These are phyloP conservation scores for Pterocles gutturalis DNA, from an alignment of 2,113 vertebrate species.

Conservation along the genomic window DNA sequence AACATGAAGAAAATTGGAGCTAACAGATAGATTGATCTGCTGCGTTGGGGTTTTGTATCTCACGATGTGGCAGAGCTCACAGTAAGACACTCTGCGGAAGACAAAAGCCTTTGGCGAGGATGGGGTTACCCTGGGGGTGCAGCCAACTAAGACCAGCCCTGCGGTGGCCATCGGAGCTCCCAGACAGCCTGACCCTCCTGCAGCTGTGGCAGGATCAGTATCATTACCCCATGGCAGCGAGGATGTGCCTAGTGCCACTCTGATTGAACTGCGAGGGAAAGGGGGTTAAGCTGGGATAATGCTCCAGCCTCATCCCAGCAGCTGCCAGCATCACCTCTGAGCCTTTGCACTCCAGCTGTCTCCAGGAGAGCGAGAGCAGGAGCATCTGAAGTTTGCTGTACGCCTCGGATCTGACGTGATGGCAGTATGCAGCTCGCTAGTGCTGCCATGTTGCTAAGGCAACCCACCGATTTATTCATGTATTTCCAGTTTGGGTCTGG, in stretches of 20 bases:
- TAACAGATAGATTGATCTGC: background rate
- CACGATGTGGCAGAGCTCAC: background rate
- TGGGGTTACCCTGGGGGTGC: background rate
- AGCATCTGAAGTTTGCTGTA: background rate
- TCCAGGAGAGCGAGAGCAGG: background rate
- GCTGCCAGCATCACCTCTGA: background rate
- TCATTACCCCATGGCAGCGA: background rate
- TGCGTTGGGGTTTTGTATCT: background rate
- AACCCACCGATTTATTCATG: background rate
- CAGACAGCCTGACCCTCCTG: background rate
- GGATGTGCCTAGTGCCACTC: background rate
- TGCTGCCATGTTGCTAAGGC: background rate
- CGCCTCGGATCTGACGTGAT: background rate
- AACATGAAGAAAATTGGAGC: background rate
- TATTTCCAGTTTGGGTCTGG: background rate
- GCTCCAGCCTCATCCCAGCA: background rate
- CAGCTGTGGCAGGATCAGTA: background rate
- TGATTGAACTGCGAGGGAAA: accelerated
- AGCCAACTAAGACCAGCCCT: background rate
- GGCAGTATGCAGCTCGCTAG: background rate
- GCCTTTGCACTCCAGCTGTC: background rate
- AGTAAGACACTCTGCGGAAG: accelerated
- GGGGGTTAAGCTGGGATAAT: slow-evolving; percentile 47
- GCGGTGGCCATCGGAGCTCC: accelerated
- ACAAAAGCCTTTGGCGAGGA: background rate